phyloP scores from a whole-genome alignment of 2,888 invertebrate species.

The Gymnoscelis rufifasciata region DNA sequence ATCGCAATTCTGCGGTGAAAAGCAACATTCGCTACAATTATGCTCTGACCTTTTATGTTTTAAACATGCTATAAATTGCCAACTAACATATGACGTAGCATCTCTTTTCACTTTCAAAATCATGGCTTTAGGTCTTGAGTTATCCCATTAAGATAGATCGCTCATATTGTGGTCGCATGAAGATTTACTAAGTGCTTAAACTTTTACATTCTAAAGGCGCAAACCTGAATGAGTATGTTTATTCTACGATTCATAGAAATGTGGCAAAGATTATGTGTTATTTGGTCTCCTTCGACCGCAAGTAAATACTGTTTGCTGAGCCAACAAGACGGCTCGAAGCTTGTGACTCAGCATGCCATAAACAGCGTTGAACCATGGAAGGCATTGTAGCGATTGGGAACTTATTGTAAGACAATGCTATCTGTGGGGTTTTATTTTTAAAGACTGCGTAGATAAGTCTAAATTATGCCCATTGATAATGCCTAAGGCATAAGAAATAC shows the following conservation, averaged over 20 bases:
- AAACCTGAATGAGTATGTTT: constrained; percentile 7
- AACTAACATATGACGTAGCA: too few relatives aligned
- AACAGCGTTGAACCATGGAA: constrained; percentile 2
- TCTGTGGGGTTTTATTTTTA: constrained; percentile 11
- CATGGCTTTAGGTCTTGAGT: too few relatives aligned
- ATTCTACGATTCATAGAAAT: constrained; percentile 15
- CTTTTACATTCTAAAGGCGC: not conserved
- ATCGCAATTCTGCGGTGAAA: too few relatives aligned
- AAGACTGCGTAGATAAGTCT: not conserved
- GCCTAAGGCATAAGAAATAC: too few relatives aligned
- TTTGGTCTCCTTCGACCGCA: constrained; percentile 21
- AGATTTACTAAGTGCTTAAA: not conserved
- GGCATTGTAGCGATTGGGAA: not conserved
- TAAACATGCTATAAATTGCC: too few relatives aligned
- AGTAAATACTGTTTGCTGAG: constrained; percentile 38
- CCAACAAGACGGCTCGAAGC: constrained; percentile 30
- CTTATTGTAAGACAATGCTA: constrained; percentile 23
- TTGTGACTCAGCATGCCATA: constrained; percentile 22
- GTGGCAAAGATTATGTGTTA: constrained; percentile 18
- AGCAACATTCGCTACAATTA: too few relatives aligned
- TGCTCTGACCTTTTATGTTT: too few relatives aligned
- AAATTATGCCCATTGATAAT: constrained; percentile 6
- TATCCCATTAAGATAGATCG: too few relatives aligned
- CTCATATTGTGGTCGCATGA: too few relatives aligned
- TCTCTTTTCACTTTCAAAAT: too few relatives aligned